Base-by-base conservation (phyloP, 1,140 invertebrate genomes). In the Nymphalis io region DNA sequence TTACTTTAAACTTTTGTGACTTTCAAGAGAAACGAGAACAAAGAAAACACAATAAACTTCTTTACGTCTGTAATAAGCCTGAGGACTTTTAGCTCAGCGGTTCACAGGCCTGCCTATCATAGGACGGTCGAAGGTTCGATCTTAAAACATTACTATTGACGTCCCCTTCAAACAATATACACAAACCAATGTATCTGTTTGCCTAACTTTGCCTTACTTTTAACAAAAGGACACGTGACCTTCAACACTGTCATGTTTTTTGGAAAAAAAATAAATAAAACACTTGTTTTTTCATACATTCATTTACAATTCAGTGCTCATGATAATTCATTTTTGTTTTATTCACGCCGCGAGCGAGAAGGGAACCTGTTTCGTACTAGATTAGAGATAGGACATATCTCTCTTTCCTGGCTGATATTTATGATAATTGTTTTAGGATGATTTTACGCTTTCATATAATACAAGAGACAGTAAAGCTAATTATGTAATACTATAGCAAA, bases 1-100 rank as follows among this genome's bases (percentile, higher is more conserved):
- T 44, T n/a, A 55, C 23, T 15, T 23, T 55, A 55, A 27, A 55
- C 51, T 55, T 33, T 55, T 55, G 48, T 55, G 13, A 6, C 51
- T 55, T 6, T 27, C 12, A n/a, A 15, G 5, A 5, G 15, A n/a
- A 55, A 27, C 23, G 23, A 27, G 23, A 23, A 55, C 51, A 27
- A 55, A 55, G 21, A 55, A 27, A 20, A 55, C 21, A 27, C 21
- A 55, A 55, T 27, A 21, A 55, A 23, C 51, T 23, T 15, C 21
- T 55, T 55, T 15, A 27, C 21, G 20, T 51, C 21, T 33, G 18
- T 55, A 18, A 55, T 33, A 6, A 5, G 27, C 4, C 10, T 33
- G 27, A 33, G 4, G n/a, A 5, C 27, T 33, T 33, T 3, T 33
- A 33, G 27, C 27, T 33, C 27, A 33, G 10, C 10, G 5, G 27